phyloP scores from a whole-genome alignment of 2,797 vertebrate species.

The Aldrovandia affinis region DNA sequence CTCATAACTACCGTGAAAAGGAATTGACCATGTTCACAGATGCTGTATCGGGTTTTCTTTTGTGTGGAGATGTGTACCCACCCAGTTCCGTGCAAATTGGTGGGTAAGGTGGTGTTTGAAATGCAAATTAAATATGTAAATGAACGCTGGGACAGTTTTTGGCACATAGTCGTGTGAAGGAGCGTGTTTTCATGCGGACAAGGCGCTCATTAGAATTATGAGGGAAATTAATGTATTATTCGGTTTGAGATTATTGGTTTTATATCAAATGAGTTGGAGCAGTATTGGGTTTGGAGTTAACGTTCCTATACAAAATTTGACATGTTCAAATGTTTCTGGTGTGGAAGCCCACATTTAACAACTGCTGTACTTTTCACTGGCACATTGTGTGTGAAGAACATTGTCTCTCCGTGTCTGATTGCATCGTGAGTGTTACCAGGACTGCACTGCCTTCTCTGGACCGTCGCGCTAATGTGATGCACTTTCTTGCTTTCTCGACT shows the following conservation, averaged over 20 bases:
- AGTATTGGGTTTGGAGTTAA: not conserved
- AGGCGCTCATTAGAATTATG: not conserved
- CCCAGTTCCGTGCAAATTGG: not conserved
- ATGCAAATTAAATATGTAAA: slow-evolving; percentile 4
- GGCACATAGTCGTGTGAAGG: not conserved
- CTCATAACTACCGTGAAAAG: not conserved
- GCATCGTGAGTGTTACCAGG: not conserved
- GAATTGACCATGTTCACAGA: not conserved
- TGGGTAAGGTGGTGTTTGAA: slow-evolving; percentile 7
- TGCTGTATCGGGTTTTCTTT: not conserved
- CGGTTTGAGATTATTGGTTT: not conserved
- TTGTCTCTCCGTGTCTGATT: not conserved
- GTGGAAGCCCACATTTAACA: not conserved
- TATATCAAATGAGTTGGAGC: not conserved
- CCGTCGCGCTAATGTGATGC: not conserved
- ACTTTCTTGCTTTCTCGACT: not conserved
- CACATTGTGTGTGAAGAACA: not conserved
- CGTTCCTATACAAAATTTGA: not conserved
- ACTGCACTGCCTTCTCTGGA: not conserved
- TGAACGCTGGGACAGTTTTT: not conserved
- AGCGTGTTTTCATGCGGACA: not conserved
- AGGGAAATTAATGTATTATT: not conserved
- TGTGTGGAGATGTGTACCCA: not conserved
- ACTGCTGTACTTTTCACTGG: not conserved
- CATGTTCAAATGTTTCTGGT: not conserved